Evolutionary conservation across 2,888 invertebrate species (phyloP), one percentile per base, ranked within the genome.

Genomic region (Achlya flavicornis): DNA sequence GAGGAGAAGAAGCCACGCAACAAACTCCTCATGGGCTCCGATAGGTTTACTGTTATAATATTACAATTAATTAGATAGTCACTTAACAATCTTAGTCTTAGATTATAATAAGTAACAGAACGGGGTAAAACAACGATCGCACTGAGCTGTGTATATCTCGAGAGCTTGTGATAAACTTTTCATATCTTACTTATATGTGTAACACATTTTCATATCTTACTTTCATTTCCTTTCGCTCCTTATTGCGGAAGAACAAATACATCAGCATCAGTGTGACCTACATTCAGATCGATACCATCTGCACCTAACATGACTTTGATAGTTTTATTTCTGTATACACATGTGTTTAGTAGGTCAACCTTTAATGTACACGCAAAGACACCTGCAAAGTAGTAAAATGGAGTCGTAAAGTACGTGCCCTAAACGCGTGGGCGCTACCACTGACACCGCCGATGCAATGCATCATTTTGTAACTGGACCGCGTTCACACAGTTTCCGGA

Each of bases 351-450:
- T 88, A 76, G 87, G 87, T 86, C 61, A 58, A 32, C 46, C 57
- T 61, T 69, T 61, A 73, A 73, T 66, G 75, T 70, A 69, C 71
- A 68, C 72, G 72, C 63, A 61, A 65, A 75, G 78, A 80, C 85
- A 87, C 84, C 83, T 84, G 86, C 77, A 73, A 68, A 78, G 77
- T 73, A 76, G 75, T 81, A 80, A 84, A 85, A 75, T 68, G 71
- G 71, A 63, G 46, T 60, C 62, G 46, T 66, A 64, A 64, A 64
- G 46, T 58, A 46, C 58, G 58, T 63, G 32, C 38, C 58, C 46
- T 43, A 65, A 32, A 38, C 19, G 53, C 35, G 48, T 61, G 48
- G 35, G 48, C 48, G 48, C 32, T 16, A 60, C 19, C 16, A 43
- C 19, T 38, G 43, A 19, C 60, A 26, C 26, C 10, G 19, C 48